phyloP scores from a whole-genome alignment of 1,140 invertebrate genomes.

The Anagrus nilaparvatae region DNA sequence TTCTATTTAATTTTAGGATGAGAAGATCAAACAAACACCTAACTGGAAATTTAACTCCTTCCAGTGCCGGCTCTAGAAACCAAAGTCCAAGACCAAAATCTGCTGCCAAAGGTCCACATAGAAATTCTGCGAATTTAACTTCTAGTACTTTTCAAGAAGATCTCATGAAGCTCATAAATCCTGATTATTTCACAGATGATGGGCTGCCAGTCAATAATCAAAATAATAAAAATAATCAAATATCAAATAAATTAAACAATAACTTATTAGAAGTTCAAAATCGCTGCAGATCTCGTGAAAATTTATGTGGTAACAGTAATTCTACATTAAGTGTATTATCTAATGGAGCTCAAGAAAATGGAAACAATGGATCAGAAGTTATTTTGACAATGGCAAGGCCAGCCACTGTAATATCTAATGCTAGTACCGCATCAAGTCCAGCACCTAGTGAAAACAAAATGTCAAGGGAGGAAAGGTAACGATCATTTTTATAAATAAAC shows the following conservation, averaged over 20 bases:
- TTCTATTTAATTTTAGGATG: constrained; percentile 24
- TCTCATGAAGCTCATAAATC: constrained; percentile 78
- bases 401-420: constrained; percentile 60
- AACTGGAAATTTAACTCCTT: constrained; percentile 34
- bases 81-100: constrained; percentile 50
- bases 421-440: constrained; percentile 52
- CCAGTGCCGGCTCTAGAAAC: constrained; percentile 46
- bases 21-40: constrained; percentile 36
- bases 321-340: constrained; percentile 34
- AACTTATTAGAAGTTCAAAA: constrained; percentile 39
- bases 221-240: constrained; percentile 28
- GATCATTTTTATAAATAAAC: no score
- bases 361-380: constrained; percentile 45
- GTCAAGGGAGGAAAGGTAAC: constrained; percentile 51
- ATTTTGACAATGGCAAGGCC: constrained; percentile 62
- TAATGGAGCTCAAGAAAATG: constrained; percentile 33
- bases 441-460: constrained; percentile 48
- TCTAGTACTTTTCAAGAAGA: constrained; percentile 75
- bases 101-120: constrained; percentile 38
- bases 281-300: constrained; percentile 44
- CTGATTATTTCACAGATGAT: constrained; percentile 56
- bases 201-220: constrained; percentile 32
- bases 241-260: constrained; percentile 31
- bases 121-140: constrained; percentile 54
- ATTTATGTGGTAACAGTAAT: constrained; percentile 39